These are phyloP conservation scores for Trinorchestia longiramus DNA, from an alignment of 1,140 invertebrate genomes.

Conservation along the genomic window DNA sequence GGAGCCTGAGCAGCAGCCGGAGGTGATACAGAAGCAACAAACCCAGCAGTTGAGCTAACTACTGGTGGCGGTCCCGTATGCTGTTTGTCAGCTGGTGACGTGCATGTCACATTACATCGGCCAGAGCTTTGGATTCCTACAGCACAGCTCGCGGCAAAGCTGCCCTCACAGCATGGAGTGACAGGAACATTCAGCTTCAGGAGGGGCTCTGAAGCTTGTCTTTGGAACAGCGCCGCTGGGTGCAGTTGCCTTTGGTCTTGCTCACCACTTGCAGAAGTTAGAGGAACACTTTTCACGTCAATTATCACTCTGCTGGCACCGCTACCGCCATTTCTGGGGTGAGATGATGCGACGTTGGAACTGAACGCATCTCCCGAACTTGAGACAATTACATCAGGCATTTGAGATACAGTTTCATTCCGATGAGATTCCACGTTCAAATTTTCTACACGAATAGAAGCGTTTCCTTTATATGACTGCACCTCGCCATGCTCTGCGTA, in stretches of 20 bases:
- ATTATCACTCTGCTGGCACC: background rate
- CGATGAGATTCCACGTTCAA: background rate
- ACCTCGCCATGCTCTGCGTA: background rate
- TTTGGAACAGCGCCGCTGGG: background rate
- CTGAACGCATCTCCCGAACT: background rate
- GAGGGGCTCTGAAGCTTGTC: slow-evolving; percentile 16
- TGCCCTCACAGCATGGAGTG: background rate
- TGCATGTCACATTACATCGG: background rate
- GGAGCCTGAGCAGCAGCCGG: background rate
- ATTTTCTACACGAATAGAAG: background rate
- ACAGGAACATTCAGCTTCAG: background rate
- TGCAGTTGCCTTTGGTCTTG: background rate
- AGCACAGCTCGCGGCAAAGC: background rate
- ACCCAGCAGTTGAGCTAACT: background rate
- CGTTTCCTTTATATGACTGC: background rate
- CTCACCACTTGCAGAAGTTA: background rate
- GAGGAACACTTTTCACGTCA: background rate
- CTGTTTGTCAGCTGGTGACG: background rate
- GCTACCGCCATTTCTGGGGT: background rate
- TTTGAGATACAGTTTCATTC: background rate
- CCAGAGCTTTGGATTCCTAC: background rate
- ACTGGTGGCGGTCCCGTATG: background rate
- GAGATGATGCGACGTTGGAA: background rate
- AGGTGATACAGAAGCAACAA: background rate
- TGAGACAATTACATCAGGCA: background rate